Conservation (phyloP, 2,797 vertebrate genomes). For the Karalla daura region DNA sequence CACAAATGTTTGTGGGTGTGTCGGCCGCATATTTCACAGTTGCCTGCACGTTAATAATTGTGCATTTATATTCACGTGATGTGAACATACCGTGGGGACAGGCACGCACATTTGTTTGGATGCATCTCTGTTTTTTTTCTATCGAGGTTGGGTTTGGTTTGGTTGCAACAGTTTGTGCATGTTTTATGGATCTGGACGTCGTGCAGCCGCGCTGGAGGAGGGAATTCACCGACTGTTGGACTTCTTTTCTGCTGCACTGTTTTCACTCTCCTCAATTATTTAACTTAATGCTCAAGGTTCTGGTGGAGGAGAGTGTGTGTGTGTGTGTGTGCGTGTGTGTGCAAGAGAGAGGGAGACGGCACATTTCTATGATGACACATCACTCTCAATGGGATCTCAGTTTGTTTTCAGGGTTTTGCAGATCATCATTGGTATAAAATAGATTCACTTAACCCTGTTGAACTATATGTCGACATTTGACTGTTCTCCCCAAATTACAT, state of each 20-base stretch:
- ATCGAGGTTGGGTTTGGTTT: background rate
- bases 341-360: slow-evolving; percentile 2
- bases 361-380: background rate
- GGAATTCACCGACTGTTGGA: slow-evolving; percentile 21
- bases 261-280: slow-evolving; percentile 64
- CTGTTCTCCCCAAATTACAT: no score
- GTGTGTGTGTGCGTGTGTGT: slow-evolving; percentile 4
- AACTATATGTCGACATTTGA: no score
- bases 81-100: background rate
- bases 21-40: background rate
- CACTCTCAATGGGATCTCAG: background rate
- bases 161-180: slow-evolving; percentile 13
- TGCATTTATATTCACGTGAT: slow-evolving; percentile 7
- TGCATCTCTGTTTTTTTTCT: slow-evolving; percentile 17
- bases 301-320: slow-evolving; percentile 10
- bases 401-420: background rate
- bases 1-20: slow-evolving; percentile 10
- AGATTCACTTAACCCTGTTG: no score
- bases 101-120: background rate
- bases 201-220: slow-evolving; percentile 7
- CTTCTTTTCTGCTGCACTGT: slow-evolving; percentile 34
- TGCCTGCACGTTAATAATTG: slow-evolving; percentile 18
- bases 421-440: no score
- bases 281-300: slow-evolving; percentile 40
- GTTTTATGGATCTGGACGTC: slow-evolving; percentile 10